These are phyloP conservation scores for Pogonomyrmex barbatus DNA, from an alignment of 1,140 invertebrate genomes.

Conservation along the genomic window DNA sequence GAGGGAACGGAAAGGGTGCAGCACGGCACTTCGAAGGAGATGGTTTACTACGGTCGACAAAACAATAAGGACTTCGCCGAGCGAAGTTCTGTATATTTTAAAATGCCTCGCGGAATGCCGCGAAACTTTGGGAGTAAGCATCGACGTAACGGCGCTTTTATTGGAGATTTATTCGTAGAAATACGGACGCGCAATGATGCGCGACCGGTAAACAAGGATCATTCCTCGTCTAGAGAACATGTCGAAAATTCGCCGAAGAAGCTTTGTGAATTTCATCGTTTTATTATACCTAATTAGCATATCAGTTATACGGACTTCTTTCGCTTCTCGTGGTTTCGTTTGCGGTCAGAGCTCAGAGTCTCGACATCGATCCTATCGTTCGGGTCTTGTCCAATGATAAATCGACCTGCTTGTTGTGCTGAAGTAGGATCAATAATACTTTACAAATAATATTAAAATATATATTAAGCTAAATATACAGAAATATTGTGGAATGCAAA, in stretches of 20 bases:
- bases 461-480: neutral
- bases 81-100: conserved; percentile 71
- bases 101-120: conserved; percentile 55
- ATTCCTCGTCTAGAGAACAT: neutral
- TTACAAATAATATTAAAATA: neutral
- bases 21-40: conserved; percentile 41
- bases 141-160: conserved; percentile 81
- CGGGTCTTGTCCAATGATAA: conserved; percentile 20
- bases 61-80: conserved; percentile 68
- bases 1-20: neutral
- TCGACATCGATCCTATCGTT: conserved; percentile 17
- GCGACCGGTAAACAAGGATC: conserved; percentile 81
- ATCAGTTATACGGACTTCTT: conserved; percentile 37
- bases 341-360: conserved; percentile 24
- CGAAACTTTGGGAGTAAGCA: conserved; percentile 79
- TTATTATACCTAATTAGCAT: conserved; percentile 72
- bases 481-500: neutral
- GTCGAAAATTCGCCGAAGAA: conserved; percentile 35
- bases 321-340: conserved; percentile 20
- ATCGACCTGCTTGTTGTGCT: conserved; percentile 44
- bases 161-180: conserved; percentile 78
- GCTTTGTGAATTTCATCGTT: conserved; percentile 50
- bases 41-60: conserved; percentile 70
- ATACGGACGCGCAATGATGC: conserved; percentile 78
- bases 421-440: conserved; percentile 9